Conservation (phyloP, 2,888 invertebrate species). For the Hypomecis punctinalis region DNA sequence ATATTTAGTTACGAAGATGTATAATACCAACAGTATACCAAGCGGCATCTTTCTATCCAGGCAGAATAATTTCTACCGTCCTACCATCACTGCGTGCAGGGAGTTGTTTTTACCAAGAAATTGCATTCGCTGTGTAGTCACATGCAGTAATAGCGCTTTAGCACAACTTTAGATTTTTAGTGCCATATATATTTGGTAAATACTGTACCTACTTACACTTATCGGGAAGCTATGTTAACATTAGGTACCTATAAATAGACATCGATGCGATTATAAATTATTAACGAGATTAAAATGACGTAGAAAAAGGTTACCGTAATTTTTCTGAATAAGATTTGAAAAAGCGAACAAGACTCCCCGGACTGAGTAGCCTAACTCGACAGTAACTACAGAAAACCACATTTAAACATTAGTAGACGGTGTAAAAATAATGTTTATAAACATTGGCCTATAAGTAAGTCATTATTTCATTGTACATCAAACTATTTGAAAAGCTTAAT, state of each 20-base stretch:
- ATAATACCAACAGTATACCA: slow-evolving; percentile 26
- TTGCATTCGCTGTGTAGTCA: background rate
- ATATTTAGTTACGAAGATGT: slow-evolving; percentile 64
- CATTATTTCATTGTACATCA: slow-evolving; percentile 80
- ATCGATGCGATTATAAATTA: slow-evolving; percentile 31
- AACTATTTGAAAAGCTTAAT: slow-evolving; percentile 82
- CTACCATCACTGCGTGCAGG: slow-evolving; percentile 4
- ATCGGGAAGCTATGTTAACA: slow-evolving; percentile 16
- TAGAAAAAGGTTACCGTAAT: slow-evolving; percentile 26
- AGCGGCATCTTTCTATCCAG: background rate
- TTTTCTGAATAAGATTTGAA: slow-evolving; percentile 12
- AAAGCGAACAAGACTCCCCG: slow-evolving; percentile 44
- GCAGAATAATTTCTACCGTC: background rate
- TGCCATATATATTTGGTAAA: slow-evolving; percentile 5
- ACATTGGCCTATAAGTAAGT: slow-evolving; percentile 79
- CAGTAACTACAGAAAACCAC: slow-evolving; percentile 77
- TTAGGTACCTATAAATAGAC: slow-evolving; percentile 21
- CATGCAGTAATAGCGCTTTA: background rate
- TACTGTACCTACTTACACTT: slow-evolving; percentile 13
- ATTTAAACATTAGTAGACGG: slow-evolving; percentile 74
- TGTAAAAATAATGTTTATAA: slow-evolving; percentile 84
- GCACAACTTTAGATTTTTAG: background rate
- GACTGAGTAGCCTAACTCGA: slow-evolving; percentile 71
- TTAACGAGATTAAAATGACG: slow-evolving; percentile 30
- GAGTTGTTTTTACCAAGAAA: slow-evolving; percentile 8